phyloP scores from a whole-genome alignment of 2,888 invertebrate genomes.

The Caenorhabditis wallacei region DNA sequence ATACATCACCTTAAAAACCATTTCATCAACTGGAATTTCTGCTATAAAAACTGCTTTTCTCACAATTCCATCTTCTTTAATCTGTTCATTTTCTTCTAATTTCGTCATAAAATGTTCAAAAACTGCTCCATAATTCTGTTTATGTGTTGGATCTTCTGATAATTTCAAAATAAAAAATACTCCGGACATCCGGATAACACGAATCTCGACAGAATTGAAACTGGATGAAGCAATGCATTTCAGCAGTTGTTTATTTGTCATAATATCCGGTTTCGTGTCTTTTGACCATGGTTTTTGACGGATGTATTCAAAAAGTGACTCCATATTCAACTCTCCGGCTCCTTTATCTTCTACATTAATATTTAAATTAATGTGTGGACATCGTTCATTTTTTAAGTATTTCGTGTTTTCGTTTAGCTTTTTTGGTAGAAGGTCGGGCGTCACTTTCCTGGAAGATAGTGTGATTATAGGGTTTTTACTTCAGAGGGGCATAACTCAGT shows the following conservation, averaged over 20 bases:
- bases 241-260: slow-evolving; percentile 18
- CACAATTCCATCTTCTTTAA: neutral
- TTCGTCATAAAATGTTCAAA: slow-evolving; percentile 11
- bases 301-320: slow-evolving; percentile 32
- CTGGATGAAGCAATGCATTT: neutral
- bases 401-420: neutral
- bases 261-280: neutral
- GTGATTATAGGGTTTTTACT: neutral
- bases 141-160: neutral
- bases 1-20: slow-evolving; percentile 13
- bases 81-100: neutral
- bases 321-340: neutral
- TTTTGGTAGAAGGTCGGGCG: neutral
- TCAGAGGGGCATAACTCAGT: neutral
- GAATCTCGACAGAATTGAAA: neutral
- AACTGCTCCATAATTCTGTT: neutral
- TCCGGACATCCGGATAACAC: neutral
- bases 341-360: neutral
- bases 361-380: neutral
- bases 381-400: neutral
- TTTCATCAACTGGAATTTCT: neutral
- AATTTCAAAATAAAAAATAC: slow-evolving; percentile 12
- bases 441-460: slow-evolving; percentile 6
- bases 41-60: slow-evolving; percentile 22
- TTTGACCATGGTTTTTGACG: neutral